Evolutionary conservation across 2,888 invertebrate genomes (phyloP).

Genomic region (Lordiphosa fenestrarum): DNA sequence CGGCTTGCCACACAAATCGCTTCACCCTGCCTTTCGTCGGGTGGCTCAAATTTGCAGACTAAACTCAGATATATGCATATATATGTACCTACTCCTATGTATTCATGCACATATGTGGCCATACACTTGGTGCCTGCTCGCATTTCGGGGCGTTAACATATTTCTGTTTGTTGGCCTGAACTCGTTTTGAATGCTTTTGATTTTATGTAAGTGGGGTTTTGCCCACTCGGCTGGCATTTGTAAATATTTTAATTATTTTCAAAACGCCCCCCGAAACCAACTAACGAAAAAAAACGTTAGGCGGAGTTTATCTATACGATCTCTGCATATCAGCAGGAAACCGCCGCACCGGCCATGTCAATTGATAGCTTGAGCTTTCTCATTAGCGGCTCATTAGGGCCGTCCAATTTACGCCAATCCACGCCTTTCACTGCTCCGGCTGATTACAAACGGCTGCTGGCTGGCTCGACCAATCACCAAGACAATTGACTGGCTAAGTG

Average conservation of each 20-base stretch:
- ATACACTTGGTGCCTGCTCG: constrained; percentile 19
- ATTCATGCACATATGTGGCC: not conserved
- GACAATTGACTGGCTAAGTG: constrained; percentile 16
- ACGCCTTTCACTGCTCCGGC: constrained; percentile 16
- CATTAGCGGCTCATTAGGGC: constrained; percentile 66
- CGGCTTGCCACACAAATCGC: too few relatives aligned
- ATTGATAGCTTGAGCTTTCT: constrained; percentile 42
- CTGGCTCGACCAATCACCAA: constrained; percentile 46
- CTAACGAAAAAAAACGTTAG: not conserved
- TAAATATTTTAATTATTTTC: constrained; percentile 61
- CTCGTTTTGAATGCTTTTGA: constrained; percentile 38
- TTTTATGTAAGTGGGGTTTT: constrained; percentile 18
- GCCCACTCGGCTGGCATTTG: constrained; percentile 33
- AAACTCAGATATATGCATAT: too few relatives aligned
- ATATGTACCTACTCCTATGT: too few relatives aligned
- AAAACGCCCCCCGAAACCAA: constrained; percentile 39
- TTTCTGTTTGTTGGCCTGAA: constrained; percentile 26
- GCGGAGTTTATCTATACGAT: not conserved
- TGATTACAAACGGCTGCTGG: constrained; percentile 43
- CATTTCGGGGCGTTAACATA: constrained; percentile 58
- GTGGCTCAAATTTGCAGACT: too few relatives aligned
- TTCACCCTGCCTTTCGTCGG: too few relatives aligned
- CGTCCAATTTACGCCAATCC: constrained; percentile 48
- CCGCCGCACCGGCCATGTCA: not conserved
- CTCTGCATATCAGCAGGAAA: constrained; percentile 4